Base-by-base conservation (phyloP, 2,113 vertebrate genomes). In the Chloropsis cyanopogon region DNA sequence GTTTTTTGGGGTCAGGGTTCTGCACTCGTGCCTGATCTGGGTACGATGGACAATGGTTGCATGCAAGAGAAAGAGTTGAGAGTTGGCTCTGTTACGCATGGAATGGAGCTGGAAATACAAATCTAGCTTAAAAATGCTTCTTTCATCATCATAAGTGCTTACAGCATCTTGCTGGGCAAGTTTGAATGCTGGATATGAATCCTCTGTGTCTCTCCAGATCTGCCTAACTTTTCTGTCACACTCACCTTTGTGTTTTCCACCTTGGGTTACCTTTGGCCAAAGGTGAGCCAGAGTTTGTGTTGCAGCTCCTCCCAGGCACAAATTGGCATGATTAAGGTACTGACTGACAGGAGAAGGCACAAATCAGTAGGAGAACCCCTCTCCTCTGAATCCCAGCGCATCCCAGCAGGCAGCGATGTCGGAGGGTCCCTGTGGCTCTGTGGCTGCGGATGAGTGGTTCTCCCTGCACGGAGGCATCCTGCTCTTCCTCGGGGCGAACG, bases 351-450 rank as follows among this genome's bases (percentile, higher is more conserved):
- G 35, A 66, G 35, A 46, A 56, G 41, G 89, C 57, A 61, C 1
- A 3, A 23, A 68, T 11, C 19, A 19, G 4, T 12, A 20, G 37
- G 71, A 88, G 52, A 71, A 9, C 26, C 3, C 2, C 50, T 87
- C 56, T 92, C 14, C 29, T 61, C 24, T 23, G 41, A 52, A 11
- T 71, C 19, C 35, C 31, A 8, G 31, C 6, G 21, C 54, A 16
- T 52, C 35, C 66, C 0, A 1, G 31, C 41, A 24, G 41, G 49
- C 71, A 73, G 68, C 0, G 0, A 20, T 69, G 2, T 39, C 3
- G 0, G 0, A 52, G 53, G 39, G 22, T n/a, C 2, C 1, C 79
- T 44, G 80, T 50, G 52, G 42, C 65, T 87, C 44, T 0, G 0
- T 6, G 14, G 47, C 35, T 0, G 1, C 50, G 49, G 57, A 5